Conservation (phyloP, 2,797 vertebrate species). For the Synaphobranchus kaupii region DNA sequence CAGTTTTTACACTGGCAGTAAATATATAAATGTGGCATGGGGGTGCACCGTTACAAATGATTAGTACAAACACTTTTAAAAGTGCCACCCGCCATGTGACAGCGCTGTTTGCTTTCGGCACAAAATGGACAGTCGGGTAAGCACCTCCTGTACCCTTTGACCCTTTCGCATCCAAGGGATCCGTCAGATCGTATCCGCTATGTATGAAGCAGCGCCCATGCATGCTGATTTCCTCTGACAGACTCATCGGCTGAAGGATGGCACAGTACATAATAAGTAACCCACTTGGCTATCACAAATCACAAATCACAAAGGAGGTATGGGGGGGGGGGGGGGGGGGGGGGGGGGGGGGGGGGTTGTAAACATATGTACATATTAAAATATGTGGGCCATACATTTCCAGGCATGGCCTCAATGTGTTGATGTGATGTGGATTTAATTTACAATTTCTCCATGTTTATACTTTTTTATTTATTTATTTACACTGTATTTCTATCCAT, state of each 20-base stretch:
- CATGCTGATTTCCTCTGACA: not conserved
- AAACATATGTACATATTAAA: too few species aligned
- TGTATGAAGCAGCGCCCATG: not conserved
- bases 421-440: too few species aligned
- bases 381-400: too few species aligned
- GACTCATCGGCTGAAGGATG: not conserved
- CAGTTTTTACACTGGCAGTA: not conserved
- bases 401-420: too few species aligned
- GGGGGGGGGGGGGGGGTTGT: too few species aligned
- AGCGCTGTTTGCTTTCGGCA: not conserved
- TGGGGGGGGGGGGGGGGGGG: too few species aligned
- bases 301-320: too few species aligned
- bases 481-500: too few species aligned
- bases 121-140: not conserved
- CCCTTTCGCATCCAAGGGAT: not conserved
- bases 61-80: not conserved
- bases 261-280: not conserved
- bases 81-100: not conserved
- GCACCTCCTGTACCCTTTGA: not conserved
- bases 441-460: too few species aligned
- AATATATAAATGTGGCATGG: not conserved
- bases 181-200: not conserved
- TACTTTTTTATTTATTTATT: too few species aligned
- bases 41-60: not conserved
- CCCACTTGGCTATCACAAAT: too few species aligned